These are phyloP conservation scores for Platycheirus albimanus DNA, from an alignment of 2,888 invertebrate genomes.

Conservation along the genomic window DNA sequence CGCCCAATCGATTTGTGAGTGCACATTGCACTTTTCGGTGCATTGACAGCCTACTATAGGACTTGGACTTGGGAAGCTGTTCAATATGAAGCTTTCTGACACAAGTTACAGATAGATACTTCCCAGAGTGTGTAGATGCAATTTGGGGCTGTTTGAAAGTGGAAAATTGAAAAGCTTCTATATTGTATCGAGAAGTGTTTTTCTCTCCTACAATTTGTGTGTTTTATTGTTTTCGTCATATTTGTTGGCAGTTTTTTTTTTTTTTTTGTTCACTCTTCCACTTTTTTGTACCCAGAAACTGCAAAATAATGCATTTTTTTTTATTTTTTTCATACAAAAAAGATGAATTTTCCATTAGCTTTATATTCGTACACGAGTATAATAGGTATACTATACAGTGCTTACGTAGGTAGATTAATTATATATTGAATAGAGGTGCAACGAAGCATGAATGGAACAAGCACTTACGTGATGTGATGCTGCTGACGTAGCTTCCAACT, in stretches of 20 bases:
- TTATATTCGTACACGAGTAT: no score
- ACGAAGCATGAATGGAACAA: constrained; percentile 33
- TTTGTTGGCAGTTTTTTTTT: no score
- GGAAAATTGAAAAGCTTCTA: not conserved
- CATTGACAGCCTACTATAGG: constrained; percentile 44
- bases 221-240: not conserved
- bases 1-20: constrained; percentile 16
- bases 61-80: constrained; percentile 17
- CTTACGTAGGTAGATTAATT: constrained; percentile 57
- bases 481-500: constrained; percentile 36
- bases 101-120: not conserved
- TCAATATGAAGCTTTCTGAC: constrained; percentile 31
- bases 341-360: no score
- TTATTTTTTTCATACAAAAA: no score
- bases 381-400: not conserved
- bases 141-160: not conserved
- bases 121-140: not conserved
- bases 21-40: constrained; percentile 53
- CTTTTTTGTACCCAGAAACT: no score
- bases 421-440: constrained; percentile 31
- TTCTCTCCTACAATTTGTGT: not conserved
- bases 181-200: not conserved
- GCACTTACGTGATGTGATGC: constrained; percentile 9
- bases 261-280: no score
- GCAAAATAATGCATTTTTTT: no score